Base-by-base conservation (phyloP, 1,140 invertebrate species). In the Holotrichia oblita region DNA sequence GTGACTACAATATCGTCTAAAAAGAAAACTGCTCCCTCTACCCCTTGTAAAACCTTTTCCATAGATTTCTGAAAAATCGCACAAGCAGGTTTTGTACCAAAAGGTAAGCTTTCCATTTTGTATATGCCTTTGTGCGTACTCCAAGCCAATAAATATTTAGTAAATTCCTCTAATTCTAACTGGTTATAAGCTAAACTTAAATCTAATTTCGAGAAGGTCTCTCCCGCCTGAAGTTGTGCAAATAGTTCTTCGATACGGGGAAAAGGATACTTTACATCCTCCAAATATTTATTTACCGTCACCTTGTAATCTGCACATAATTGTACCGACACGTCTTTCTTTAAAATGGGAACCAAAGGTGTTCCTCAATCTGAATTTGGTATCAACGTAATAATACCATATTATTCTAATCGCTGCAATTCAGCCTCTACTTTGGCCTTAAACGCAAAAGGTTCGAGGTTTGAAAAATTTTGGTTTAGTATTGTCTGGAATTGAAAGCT, bases 341-440 rank as follows among this genome's bases (percentile, higher is more conserved):
- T 90, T 55, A 9, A n/a, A n/a, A 90, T 86, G 0, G 88, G 82
- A 0, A 89, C 88, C 6, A 90, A 82, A 0, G 87, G 87, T 17
- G 87, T 85, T 6, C 84, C 87, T 86, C 85, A 90, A 9, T 85
- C 83, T 20, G 80, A 82, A 79, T 78, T 81, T n/a, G 81, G 77
- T 14, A 83, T 48, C 9, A 80, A 79, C 14, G 77, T 77, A 1
- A 85, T 76, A 6, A 85, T 80, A 7, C 81, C 83, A 87, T 86
- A 80, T 7, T 73, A 24, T 34, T 83, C 83, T 40, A 89, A 78
- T 89, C 87, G 22, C 80, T 78, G 40, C 87, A n/a, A n/a, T n/a
- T n/a, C n/a, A n/a, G n/a, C n/a, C n/a, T n/a, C n/a, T 84, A 6
- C 84, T 78, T 84, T 81, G 9, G 84, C 82, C 77, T 81, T 84